Percentiles rank a stretch among this genome's conserved stretches.
Evolutionary conservation across 2,797 vertebrate species (phyloP).

Genomic region (Meda fulgida): DNA sequence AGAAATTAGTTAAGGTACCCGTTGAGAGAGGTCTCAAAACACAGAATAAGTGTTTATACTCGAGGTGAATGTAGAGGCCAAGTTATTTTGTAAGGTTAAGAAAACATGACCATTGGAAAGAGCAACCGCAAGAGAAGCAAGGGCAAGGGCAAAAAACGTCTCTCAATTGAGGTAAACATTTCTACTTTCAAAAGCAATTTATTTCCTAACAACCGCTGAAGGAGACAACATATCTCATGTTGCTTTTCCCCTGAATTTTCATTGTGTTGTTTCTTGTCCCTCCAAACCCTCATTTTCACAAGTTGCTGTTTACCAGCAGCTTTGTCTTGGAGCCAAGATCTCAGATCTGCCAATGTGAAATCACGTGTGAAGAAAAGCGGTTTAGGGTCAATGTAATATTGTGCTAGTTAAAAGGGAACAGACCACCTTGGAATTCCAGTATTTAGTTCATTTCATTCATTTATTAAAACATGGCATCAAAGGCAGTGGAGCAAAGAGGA

Average conservation of each 20-base stretch:
- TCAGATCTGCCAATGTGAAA: slow-evolving; percentile 70
- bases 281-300: slow-evolving; percentile 59
- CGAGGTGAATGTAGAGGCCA: slow-evolving; percentile 70
- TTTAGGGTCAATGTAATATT: slow-evolving; percentile 73
- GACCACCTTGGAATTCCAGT: slow-evolving; percentile 60
- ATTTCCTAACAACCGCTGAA: slow-evolving; percentile 78
- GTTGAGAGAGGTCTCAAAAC: slow-evolving; percentile 67
- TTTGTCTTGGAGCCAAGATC: slow-evolving; percentile 61
- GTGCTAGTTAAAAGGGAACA: slow-evolving; percentile 64
- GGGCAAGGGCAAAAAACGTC: slow-evolving; percentile 76
- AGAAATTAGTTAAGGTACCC: slow-evolving; percentile 70
- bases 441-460: slow-evolving; percentile 8
- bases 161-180: slow-evolving; percentile 79
- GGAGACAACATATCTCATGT: slow-evolving; percentile 79
- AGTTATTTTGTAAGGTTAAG: slow-evolving; percentile 78
- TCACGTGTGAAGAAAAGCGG: slow-evolving; percentile 70
- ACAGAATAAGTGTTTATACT: slow-evolving; percentile 71
- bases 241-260: slow-evolving; percentile 74
- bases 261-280: slow-evolving; percentile 64
- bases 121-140: slow-evolving; percentile 72
- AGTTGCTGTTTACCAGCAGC: slow-evolving; percentile 67
- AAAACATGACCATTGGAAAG: slow-evolving; percentile 76
- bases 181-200: slow-evolving; percentile 80
- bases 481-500: background rate
- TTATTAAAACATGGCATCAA: background rate